Base-by-base conservation (phyloP, 2,888 invertebrate genomes). In the Oxyscelio sp. region DNA sequence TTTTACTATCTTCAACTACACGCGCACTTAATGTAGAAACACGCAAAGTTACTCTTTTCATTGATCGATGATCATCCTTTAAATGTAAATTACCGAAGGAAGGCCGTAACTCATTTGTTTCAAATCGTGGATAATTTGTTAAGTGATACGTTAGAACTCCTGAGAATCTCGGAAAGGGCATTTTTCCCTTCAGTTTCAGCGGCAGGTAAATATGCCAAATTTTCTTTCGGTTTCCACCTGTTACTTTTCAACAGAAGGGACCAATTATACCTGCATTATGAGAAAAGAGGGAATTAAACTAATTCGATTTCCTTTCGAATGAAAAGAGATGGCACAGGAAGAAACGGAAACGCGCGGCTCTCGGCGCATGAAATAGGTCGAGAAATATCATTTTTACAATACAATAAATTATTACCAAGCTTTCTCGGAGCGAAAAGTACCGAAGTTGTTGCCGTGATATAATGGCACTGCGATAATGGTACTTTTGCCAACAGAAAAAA, bases 181-280 rank as follows among this genome's bases (percentile, higher is more conserved):
- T 56, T 31, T 40, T 65, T 54, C 17, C 65, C 22, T 11, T 56
- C 19, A 13, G n/a, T 19, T 65, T 75, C 9, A 21, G 66, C 66
- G 40, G 65, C 66, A 77, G 66, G 77, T 66, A 77, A 77, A 77
- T 59, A 77, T 77, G 65, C 58, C 50, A 58, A 66, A 77, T 66
- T 77, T 77, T 68, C n/a, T 63, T 31, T 59, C 66, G 66, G 50
- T 52, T 68, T 77, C 77, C 77, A 77, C 77, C 77, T 68, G 77
- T 77, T 77, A 77, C 66, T 77, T 77, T 77, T 68, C 77, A 66
- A 68, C 66, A 56, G 66, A 77, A 77, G 66, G 77, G 77, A 59
- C 66, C 58, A 77, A 77, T 77, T 77, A 68, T 77, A 66, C 50
- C 66, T 77, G 77, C 52, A 68, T 77, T 77, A 77, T 59, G 59